phyloP scores from a whole-genome alignment of 2,113 vertebrate species.

The Lasiurus cinereus region DNA sequence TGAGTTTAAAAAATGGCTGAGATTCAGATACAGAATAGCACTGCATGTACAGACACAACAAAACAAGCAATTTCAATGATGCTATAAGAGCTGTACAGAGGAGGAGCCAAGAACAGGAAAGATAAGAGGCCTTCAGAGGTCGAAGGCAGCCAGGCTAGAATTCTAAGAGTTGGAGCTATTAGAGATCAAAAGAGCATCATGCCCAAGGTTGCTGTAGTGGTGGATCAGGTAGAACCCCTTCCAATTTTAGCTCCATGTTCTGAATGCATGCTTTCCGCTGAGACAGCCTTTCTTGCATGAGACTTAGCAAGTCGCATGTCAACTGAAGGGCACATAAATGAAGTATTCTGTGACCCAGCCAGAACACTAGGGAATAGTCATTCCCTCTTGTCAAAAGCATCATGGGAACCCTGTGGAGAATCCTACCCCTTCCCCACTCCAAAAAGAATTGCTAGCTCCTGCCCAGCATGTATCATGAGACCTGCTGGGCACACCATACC shows the following conservation, averaged over 20 bases:
- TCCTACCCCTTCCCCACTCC: background rate
- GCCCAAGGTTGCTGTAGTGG: background rate
- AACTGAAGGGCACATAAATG: background rate
- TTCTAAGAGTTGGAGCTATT: background rate
- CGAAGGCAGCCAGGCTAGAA: background rate
- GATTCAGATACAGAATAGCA: background rate
- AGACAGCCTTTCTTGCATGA: slow-evolving; percentile 6
- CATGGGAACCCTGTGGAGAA: background rate
- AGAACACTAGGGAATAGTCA: background rate
- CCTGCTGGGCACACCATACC: background rate
- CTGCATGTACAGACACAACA: background rate
- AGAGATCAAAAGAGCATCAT: background rate
- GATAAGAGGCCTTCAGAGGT: background rate
- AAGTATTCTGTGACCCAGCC: background rate
- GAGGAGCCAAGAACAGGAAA: background rate
- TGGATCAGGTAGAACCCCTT: background rate
- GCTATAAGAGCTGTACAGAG: background rate
- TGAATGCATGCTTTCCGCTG: background rate
- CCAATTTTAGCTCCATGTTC: background rate
- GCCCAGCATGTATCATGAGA: background rate
- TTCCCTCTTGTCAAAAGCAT: slow-evolving; percentile 12
- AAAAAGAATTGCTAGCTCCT: slow-evolving; percentile 36
- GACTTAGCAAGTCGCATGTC: background rate
- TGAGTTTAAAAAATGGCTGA: slow-evolving; percentile 25
- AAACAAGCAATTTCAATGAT: background rate